Evolutionary conservation across 2,888 invertebrate genomes (phyloP), one percentile per base, ranked within the genome.

Genomic region (Ceriagrion tenellum): DNA sequence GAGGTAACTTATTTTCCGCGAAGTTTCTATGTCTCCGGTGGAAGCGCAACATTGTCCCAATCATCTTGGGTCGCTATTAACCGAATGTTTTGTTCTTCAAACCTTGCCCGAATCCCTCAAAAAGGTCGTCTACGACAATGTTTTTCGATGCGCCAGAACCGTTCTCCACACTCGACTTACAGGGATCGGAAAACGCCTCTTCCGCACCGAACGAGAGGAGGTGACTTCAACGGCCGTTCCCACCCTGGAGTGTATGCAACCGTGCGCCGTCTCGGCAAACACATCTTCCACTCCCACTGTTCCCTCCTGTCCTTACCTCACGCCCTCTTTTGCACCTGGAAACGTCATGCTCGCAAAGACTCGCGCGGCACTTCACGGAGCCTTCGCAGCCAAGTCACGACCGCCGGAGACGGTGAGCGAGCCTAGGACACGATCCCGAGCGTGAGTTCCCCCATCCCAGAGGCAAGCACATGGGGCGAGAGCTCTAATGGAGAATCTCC

Each of bases 261-360:
- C 47, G n/a, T n/a, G n/a, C n/a, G n/a, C n/a, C n/a, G 47, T 47
- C 8, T 2, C 47, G 8, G 47, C 47, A 47, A 47, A 4, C 47
- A 4, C 47, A 47, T 23, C 89, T 16, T 10, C 59, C 55, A 55
- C 12, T n/a, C 3, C 8, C 89, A 0, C 0, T 6, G n/a, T 55
- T 23, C 55, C 26, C 55, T n/a, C 55, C 47, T n/a, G 91, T 35
- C 93, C 93, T 47, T 59, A 56, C 91, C 91, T 40, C 59, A 91
- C 91, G 91, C 91, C 91, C 56, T 59, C 91, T 59, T 56, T 56
- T 55, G 30, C 91, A 91, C 91, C 91, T 35, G 63, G 56, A 56
- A 90, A 63, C 91, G 91, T 91, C 91, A 91, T 63, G 18, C 63
- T 69, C 23, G 6, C 63, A 16, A 47, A 93, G 69, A 93, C 93